These are phyloP conservation scores for Synanthedon vespiformis DNA, from an alignment of 2,888 invertebrate genomes.

Conservation along the genomic window DNA sequence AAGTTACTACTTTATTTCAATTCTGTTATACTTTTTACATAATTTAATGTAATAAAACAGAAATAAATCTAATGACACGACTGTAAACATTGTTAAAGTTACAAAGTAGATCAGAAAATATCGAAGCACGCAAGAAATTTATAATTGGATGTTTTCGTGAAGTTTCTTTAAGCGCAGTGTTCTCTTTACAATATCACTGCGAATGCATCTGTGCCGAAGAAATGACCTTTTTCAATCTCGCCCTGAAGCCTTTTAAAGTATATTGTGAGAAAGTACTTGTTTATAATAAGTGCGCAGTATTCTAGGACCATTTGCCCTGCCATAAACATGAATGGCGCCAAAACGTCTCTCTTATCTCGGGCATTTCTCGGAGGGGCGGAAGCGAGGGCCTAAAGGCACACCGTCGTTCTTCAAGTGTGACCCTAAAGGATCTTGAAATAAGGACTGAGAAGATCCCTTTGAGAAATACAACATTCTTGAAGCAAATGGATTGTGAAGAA, in stretches of 20 bases:
- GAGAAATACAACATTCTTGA: constrained; percentile 56
- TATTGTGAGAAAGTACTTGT: constrained; percentile 43
- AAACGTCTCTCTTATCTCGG: constrained; percentile 70
- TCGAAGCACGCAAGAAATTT: constrained; percentile 6
- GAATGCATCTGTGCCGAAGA: constrained; percentile 8
- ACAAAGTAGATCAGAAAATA: constrained; percentile 1
- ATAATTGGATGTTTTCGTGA: constrained; percentile 8
- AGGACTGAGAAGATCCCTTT: constrained; percentile 55
- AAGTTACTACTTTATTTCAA: too few relatives aligned
- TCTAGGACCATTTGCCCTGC: constrained; percentile 64
- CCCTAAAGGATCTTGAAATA: constrained; percentile 65
- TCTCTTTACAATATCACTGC: constrained; percentile 2
- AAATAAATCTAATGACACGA: too few relatives aligned
- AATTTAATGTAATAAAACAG: too few relatives aligned
- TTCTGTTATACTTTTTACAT: too few relatives aligned
- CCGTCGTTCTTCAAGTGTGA: constrained; percentile 60
- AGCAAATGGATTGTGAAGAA: constrained; percentile 66
- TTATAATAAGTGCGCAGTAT: constrained; percentile 66
- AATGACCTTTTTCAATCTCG: constrained; percentile 28
- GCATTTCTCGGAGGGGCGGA: constrained; percentile 64
- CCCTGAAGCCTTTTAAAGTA: constrained; percentile 24
- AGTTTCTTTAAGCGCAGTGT: constrained; percentile 7
- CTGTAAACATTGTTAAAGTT: constrained; percentile 1
- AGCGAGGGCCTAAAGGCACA: constrained; percentile 54
- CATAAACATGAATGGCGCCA: constrained; percentile 69